phyloP scores from a whole-genome alignment of 2,797 vertebrate genomes.

The Echiichthys vipera region DNA sequence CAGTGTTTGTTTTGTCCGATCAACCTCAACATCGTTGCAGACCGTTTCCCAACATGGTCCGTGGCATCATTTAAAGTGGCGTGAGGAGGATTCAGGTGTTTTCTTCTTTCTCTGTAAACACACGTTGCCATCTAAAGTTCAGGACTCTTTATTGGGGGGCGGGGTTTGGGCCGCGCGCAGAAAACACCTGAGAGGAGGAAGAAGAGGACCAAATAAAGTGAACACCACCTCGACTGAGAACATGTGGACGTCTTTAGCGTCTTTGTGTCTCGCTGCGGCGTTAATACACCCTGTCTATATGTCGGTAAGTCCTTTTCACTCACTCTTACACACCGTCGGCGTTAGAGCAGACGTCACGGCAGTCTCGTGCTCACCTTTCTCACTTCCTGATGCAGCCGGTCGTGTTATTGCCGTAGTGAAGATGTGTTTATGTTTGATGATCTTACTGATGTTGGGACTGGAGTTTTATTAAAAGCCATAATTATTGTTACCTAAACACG shows the following conservation, averaged over 20 bases:
- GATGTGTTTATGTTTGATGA: neutral
- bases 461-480: neutral
- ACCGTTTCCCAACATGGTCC: too few relatives aligned
- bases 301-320: conserved; percentile 47
- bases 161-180: neutral
- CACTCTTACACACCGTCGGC: too few relatives aligned
- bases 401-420: neutral
- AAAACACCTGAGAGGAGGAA: conserved; percentile 4
- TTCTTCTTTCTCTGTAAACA: neutral
- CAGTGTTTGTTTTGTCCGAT: too few relatives aligned
- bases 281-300: neutral
- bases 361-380: conserved; percentile 11
- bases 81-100: too few relatives aligned
- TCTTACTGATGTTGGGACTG: rapidly evolving
- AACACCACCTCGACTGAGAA: neutral
- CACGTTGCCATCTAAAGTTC: too few relatives aligned
- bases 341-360: neutral
- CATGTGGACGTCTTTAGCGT: conserved; percentile 30
- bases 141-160: conserved; percentile 17
- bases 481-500: neutral
- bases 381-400: conserved; percentile 44
- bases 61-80: too few relatives aligned
- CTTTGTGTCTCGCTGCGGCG: neutral
- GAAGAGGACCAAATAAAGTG: neutral
- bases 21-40: too few relatives aligned